Evolutionary conservation across 2,888 invertebrate species (phyloP).

Genomic region (Microctonus aethiopoides): DNA sequence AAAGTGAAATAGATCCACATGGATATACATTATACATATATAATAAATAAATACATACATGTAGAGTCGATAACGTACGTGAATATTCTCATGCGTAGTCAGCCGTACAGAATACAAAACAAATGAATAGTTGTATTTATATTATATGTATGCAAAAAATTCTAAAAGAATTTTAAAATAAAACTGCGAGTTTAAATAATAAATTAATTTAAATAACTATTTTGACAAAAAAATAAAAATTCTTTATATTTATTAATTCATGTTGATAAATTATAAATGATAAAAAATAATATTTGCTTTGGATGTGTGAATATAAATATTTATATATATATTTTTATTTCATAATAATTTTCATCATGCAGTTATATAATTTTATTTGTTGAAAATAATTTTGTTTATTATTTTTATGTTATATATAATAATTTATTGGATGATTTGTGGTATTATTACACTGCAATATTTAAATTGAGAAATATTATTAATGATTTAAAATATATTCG

Average conservation of each 20-base stretch:
- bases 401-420: background rate
- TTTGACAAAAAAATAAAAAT: too few species aligned
- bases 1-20: conserved; percentile 59
- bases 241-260: background rate
- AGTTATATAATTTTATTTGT: background rate
- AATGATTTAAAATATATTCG: background rate
- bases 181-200: too few species aligned
- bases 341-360: background rate
- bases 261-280: conserved; percentile 1
- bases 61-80: too few species aligned
- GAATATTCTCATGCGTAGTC: conserved; percentile 31
- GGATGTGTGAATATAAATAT: background rate
- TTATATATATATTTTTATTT: background rate
- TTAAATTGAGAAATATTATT: background rate
- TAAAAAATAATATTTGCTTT: background rate
- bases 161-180: background rate
- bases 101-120: background rate
- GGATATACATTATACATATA: conserved; percentile 10
- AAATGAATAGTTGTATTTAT: background rate
- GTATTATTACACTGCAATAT: background rate
- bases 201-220: too few species aligned
- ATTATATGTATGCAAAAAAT: too few species aligned
- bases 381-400: background rate
- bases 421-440: background rate
- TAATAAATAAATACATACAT: background rate